Base-by-base conservation (phyloP, 2,888 invertebrate species). In the Entomobrya proxima region DNA sequence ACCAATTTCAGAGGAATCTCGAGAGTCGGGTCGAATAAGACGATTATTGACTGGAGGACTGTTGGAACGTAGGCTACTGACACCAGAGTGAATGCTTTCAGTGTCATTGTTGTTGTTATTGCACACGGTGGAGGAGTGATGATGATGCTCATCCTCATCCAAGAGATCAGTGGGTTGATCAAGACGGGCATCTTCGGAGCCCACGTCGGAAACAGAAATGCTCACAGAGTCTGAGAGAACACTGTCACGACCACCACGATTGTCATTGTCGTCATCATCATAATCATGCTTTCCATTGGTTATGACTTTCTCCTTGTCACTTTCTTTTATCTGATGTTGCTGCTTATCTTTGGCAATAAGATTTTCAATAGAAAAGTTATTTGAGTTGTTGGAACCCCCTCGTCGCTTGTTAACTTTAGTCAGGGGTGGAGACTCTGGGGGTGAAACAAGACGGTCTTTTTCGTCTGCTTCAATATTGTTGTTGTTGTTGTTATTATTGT, bases 301-400 rank as follows among this genome's bases (percentile, higher is more conserved):
- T 37, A 50, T 24, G n/a, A 32, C 64, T 27, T 18, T 58, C 50
- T 52, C 55, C 40, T 75, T 76, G n/a, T 67, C 61, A 72, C 30
- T 82, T 50, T 50, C 75, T 55, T 85, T 64, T 64, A 55, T 11
- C 18, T 80, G 40, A 21, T 77, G 75, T 35, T 86, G 52, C 47
- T 85, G 81, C 72, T 87, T 87, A 69, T 90, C 90, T 88, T 90
- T 90, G 86, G 90, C 89, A 87, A 90, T 90, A 78, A 90, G 89
- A 87, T 89, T 90, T 85, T 90, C 90, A 64, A 90, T 90, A 32
- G 90, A 90, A 84, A 90, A 90, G 85, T 88, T 90, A 75, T 89
- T 88, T 32, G 90, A 89, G 74, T 90, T 90, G 80, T 87, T 50
- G 18, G 67, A 84, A 75, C 88, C 88, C 55, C 88, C 88, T n/a